phyloP scores from a whole-genome alignment of 2,113 vertebrate genomes.

The Stegostoma tigrinum region DNA sequence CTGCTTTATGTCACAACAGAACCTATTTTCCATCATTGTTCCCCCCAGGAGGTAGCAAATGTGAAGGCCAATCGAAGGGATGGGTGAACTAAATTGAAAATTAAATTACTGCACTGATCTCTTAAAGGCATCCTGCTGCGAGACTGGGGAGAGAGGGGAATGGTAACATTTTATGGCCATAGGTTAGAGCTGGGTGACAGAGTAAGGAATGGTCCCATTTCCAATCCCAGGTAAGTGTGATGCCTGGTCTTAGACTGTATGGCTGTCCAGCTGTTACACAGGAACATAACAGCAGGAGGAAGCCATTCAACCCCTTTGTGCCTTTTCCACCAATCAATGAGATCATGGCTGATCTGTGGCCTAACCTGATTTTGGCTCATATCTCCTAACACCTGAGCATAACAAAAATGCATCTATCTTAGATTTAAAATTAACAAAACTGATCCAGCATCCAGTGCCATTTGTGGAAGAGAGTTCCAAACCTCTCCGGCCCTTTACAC shows the following conservation, averaged over 20 bases:
- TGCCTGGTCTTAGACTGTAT: background rate
- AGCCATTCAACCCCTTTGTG: too few species aligned
- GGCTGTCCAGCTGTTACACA: background rate
- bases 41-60: background rate
- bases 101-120: constrained; percentile 1
- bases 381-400: too few species aligned
- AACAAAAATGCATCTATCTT: too few species aligned
- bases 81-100: background rate
- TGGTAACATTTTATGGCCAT: background rate
- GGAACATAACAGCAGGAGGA: too few species aligned
- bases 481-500: too few species aligned
- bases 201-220: background rate
- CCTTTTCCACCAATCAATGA: too few species aligned
- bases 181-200: background rate
- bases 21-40: constrained; percentile 26
- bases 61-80: background rate
- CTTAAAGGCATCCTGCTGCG: constrained; percentile 6
- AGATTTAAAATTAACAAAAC: too few species aligned
- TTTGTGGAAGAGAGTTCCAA: too few species aligned
- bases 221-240: background rate
- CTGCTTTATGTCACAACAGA: constrained; percentile 17
- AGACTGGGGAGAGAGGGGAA: background rate
- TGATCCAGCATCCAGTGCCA: too few species aligned
- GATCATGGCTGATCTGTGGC: too few species aligned
- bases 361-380: too few species aligned